These are phyloP conservation scores for Ennomos fuscantarius DNA, from an alignment of 2,888 invertebrate genomes.

Conservation along the genomic window DNA sequence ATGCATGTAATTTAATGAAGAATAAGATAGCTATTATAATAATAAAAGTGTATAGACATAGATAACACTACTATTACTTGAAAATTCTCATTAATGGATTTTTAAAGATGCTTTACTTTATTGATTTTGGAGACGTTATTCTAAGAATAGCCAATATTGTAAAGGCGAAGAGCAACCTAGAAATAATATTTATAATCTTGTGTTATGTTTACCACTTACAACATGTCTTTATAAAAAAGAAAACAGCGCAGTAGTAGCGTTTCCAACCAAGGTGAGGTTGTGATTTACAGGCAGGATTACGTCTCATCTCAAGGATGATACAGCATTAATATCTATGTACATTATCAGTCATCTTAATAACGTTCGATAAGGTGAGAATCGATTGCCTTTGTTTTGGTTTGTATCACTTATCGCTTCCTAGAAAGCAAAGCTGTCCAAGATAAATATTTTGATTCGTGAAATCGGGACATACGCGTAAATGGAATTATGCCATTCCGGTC, in stretches of 20 bases:
- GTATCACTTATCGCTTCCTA: slow-evolving; percentile 26
- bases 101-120: no score
- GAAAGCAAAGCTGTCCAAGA: slow-evolving; percentile 18
- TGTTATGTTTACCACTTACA: slow-evolving; percentile 14
- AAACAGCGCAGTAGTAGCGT: slow-evolving; percentile 26
- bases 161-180: slow-evolving; percentile 9
- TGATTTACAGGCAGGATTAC: slow-evolving; percentile 30
- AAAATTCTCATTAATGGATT: no score
- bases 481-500: slow-evolving; percentile 12
- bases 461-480: slow-evolving; percentile 12
- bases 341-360: slow-evolving; percentile 34
- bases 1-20: no score
- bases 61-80: not conserved
- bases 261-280: slow-evolving; percentile 28
- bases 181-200: slow-evolving; percentile 13
- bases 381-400: slow-evolving; percentile 36
- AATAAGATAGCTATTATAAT: no score
- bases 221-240: slow-evolving; percentile 18
- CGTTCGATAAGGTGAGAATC: slow-evolving; percentile 32
- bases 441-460: slow-evolving; percentile 36
- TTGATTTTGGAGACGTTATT: no score
- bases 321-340: slow-evolving; percentile 11
- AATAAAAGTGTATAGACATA: slow-evolving; percentile 2
- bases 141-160: slow-evolving; percentile 6
- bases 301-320: slow-evolving; percentile 29